Evolutionary conservation across 1,140 invertebrate genomes (phyloP), one percentile per base, ranked within the genome.

Genomic region (Samia ricini): DNA sequence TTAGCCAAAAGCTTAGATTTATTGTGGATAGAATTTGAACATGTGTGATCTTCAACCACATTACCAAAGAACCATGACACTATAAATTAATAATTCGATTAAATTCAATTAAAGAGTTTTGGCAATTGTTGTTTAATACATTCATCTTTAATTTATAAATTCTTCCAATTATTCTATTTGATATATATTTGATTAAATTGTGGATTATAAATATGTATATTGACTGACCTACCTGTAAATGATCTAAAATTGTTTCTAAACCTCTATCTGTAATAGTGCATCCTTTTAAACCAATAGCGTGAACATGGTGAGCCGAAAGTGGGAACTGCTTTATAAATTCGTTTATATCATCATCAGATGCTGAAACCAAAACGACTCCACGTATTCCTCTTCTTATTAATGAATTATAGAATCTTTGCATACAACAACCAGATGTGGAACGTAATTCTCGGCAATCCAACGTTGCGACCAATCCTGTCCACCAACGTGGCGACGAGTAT

Each of bases 211-310:
- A n/a, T n/a, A n/a, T n/a, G 1, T 42, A 15, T 12, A 42, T 61
- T 61, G 21, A 24, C 7, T 19, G 21, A 82, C 90, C 91, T 80
- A 95, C 95, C 93, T 96, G 95, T 52, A 96, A 90, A 88, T 97
- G 96, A 90, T 97, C 96, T 60, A 98, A 89, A 15, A 98, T 91
- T 8, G 94, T 93, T 88, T 98, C 97, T 63, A 98, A 89, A 2
- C 96, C 97, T 73, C 95, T 92, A 91, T 98, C 97, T 3, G 95
- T 96, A 76, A 99, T 93, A 65, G 96, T 96, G 64, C 95, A 97
- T 83, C 96, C 97, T 69, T 96, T 92, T 63, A 98, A 91, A 69
- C 94, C 94, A 36, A 98, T 91, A 56, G 95, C 95, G 71, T 96
- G 94, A 59, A 98, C 92, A 76, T 96, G 95, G 81, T 96, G 95